Conservation (phyloP, 2,797 vertebrate species). For the Macropus fuliginosus region DNA sequence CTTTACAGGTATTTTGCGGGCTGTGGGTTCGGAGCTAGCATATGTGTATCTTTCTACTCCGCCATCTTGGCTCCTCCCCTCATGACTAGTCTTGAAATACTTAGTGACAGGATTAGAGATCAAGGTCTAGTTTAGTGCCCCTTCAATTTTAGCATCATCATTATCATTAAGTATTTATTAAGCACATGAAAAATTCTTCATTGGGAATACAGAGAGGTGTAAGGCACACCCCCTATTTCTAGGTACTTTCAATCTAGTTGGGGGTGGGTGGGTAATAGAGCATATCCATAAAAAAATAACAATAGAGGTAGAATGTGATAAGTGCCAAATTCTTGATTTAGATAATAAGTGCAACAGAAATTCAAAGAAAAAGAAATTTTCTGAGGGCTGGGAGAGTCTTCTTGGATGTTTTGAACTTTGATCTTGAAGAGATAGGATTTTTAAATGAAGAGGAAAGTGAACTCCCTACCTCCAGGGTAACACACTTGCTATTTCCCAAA, state of each 20-base stretch:
- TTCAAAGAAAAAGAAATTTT: background rate
- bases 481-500: background rate
- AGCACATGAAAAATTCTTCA: background rate
- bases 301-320: no score
- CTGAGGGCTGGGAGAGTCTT: background rate
- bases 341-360: background rate
- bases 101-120: background rate
- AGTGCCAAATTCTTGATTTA: background rate
- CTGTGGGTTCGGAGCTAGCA: no score
- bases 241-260: background rate
- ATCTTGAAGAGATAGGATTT: background rate
- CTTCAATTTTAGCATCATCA: background rate
- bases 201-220: background rate
- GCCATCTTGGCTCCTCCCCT: no score
- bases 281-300: no score
- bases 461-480: background rate
- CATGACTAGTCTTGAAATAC: no score
- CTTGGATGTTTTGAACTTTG: background rate
- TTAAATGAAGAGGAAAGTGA: background rate
- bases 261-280: background rate
- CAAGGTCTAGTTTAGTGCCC: background rate
- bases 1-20: no score
- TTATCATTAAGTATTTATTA: background rate
- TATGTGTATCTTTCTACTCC: no score
- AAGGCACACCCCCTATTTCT: background rate